Conservation (phyloP, 2,888 invertebrate genomes). For the Chalcosyrphus nemorum region DNA sequence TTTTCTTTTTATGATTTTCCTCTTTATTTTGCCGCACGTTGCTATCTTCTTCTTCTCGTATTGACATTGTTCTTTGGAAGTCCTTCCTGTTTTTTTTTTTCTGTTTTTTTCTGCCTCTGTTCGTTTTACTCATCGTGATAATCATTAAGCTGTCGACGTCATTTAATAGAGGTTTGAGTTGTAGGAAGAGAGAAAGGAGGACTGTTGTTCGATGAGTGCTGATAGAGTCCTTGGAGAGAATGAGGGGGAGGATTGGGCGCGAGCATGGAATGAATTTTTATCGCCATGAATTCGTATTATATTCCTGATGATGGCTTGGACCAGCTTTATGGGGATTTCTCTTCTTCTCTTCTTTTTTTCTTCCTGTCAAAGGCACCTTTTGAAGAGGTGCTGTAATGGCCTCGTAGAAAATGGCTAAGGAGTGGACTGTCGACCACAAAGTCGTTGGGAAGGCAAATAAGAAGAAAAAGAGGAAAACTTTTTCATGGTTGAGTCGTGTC, state of each 20-base stretch:
- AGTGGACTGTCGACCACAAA: background rate
- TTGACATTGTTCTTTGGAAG: constrained; percentile 43
- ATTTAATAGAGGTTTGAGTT: constrained; percentile 5
- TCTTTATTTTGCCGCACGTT: constrained; percentile 38
- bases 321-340: constrained; percentile 17
- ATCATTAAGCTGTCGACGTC: constrained; percentile 49
- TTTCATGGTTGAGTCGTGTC: background rate
- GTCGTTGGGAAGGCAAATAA: background rate
- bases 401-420: background rate
- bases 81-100: background rate
- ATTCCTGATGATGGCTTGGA: constrained; percentile 26
- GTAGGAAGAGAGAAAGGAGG: background rate
- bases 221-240: constrained; percentile 17
- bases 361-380: background rate
- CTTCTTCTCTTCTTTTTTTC: background rate
- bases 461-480: no score
- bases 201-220: constrained; percentile 2
- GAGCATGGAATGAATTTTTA: constrained; percentile 29
- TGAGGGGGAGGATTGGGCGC: background rate
- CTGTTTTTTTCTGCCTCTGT: background rate
- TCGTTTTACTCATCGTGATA: constrained; percentile 8
- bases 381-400: background rate
- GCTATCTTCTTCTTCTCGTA: constrained; percentile 19
- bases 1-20: constrained; percentile 48
- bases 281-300: constrained; percentile 34